These are phyloP conservation scores for Pseudonaja textilis DNA, from an alignment of 2,113 vertebrate species.

Conservation along the genomic window DNA sequence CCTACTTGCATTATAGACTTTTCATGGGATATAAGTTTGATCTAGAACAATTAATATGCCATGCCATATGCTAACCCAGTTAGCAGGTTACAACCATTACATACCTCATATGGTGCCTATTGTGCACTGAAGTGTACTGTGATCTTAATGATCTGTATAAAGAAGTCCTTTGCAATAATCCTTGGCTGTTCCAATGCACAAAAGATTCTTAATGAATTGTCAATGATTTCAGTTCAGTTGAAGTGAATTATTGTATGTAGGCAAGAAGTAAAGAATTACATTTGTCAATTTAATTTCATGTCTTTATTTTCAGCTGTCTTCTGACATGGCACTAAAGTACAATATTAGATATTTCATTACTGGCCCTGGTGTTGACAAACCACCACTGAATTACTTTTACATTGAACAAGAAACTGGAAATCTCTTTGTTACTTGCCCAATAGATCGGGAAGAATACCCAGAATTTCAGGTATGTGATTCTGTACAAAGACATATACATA, in stretches of 20 bases:
- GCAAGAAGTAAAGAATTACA: not conserved
- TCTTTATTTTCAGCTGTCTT: constrained; percentile 74
- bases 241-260: not conserved
- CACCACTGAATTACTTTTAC: constrained; percentile 74
- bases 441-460: constrained; percentile 83
- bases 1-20: not conserved
- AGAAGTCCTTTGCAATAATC: not conserved
- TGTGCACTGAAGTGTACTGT: not conserved
- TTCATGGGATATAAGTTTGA: not conserved
- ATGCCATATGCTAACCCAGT: not conserved
- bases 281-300: constrained; percentile 3
- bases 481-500: not conserved
- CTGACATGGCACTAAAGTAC: constrained; percentile 69
- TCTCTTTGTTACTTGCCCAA: constrained; percentile 66
- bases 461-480: constrained; percentile 70
- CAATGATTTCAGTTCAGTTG: not conserved
- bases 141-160: not conserved
- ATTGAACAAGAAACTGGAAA: constrained; percentile 71
- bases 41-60: not conserved
- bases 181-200: not conserved
- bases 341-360: constrained; percentile 75
- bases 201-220: not conserved
- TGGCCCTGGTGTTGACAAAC: constrained; percentile 74
- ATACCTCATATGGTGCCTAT: not conserved
- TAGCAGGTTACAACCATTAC: not conserved